Conservation (phyloP, 2,888 invertebrate species). For the Lysandra coridon region DNA sequence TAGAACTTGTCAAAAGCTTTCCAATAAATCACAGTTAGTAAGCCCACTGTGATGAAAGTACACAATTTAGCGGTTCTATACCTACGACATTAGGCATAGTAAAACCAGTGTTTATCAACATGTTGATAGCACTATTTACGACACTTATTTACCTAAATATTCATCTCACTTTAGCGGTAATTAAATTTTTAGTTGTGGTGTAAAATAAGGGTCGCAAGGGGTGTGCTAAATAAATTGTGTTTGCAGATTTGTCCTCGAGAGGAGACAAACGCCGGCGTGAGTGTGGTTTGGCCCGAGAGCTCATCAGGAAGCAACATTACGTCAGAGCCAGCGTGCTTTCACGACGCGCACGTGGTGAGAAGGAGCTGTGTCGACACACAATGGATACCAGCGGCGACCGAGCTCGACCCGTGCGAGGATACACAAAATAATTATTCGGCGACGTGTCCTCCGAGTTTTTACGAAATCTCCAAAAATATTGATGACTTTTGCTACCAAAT, state of each 20-base stretch:
- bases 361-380: constrained; percentile 57
- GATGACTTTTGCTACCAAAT: constrained; percentile 64
- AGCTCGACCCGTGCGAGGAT: constrained; percentile 54
- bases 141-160: background rate
- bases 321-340: constrained; percentile 62
- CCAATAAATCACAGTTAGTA: constrained; percentile 40
- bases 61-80: constrained; percentile 26
- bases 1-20: constrained; percentile 37
- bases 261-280: constrained; percentile 52
- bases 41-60: constrained; percentile 33
- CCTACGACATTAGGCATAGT: background rate
- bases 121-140: background rate
- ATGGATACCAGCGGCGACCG: constrained; percentile 56
- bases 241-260: constrained; percentile 65
- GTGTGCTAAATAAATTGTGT: background rate
- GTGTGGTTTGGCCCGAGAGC: constrained; percentile 59
- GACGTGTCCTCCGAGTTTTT: constrained; percentile 62
- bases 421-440: constrained; percentile 52
- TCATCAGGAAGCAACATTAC: constrained; percentile 50
- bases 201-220: background rate
- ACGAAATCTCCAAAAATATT: constrained; percentile 54
- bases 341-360: constrained; percentile 52
- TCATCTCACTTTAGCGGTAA: background rate
- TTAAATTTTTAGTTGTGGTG: background rate
- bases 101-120: background rate